Percentiles rank a stretch among this genome's conserved stretches.
Evolutionary conservation across 2,797 vertebrate genomes (phyloP).

Genomic region (Pipistrellus pygmaeus): DNA sequence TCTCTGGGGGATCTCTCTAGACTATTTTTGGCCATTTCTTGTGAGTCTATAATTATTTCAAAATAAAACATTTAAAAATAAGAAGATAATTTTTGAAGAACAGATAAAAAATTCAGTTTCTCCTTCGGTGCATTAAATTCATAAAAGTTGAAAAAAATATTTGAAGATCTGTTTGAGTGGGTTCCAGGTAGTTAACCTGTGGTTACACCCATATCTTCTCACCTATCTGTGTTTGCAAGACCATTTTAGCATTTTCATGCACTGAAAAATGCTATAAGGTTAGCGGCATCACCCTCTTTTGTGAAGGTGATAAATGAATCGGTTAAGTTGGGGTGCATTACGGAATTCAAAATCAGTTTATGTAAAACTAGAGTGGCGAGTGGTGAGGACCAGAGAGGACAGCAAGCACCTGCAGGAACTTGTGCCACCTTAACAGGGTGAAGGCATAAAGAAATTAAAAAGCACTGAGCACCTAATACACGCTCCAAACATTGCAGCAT

Average conservation of each 20-base stretch:
- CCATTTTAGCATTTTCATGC: not conserved
- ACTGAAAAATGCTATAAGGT: not conserved
- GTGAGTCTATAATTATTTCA: constrained; percentile 1
- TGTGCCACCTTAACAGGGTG: not conserved
- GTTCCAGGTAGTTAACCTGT: not conserved
- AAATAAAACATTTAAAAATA: constrained; percentile 46
- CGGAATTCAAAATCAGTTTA: not conserved
- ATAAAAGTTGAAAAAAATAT: not conserved
- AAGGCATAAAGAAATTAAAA: constrained; percentile 18
- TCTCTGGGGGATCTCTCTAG: not conserved
- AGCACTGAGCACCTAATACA: not conserved
- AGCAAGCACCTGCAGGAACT: not conserved
- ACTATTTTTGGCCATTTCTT: not conserved
- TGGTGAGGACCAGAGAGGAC: rapidly evolving
- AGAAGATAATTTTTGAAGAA: not conserved
- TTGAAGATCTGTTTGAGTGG: not conserved
- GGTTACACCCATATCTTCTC: not conserved
- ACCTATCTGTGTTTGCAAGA: not conserved
- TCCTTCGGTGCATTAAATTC: not conserved
- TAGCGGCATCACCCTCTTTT: not conserved
- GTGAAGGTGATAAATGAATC: not conserved
- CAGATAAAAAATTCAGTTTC: not conserved
- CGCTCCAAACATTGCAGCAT: not conserved
- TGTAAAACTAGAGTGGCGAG: not conserved
- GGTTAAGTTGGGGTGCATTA: not conserved